A percentile compares a stretch with the other conserved stretches of the same genome.
Conservation (phyloP, 2,888 invertebrate species). For the Spicauda simplicius region DNA sequence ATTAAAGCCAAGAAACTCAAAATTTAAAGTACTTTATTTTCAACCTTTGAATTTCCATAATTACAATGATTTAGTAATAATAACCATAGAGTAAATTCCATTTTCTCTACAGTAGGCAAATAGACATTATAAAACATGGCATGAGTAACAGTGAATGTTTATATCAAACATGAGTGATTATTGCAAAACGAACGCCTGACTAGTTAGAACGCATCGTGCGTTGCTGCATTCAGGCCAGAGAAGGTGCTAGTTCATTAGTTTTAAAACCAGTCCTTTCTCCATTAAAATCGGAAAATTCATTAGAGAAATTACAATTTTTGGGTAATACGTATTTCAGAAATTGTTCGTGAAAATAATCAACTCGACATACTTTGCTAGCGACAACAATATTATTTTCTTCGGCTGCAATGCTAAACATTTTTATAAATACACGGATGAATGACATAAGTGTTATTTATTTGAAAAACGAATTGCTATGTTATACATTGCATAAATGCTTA, state of each 20-base stretch:
- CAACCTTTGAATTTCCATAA: not conserved
- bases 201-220: constrained; percentile 2
- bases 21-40: too few relatives aligned
- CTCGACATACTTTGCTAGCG: too few relatives aligned
- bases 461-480: too few relatives aligned
- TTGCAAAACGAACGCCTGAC: constrained; percentile 17
- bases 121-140: constrained; percentile 1
- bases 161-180: not conserved
- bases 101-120: constrained; percentile 3
- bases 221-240: constrained; percentile 25
- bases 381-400: too few relatives aligned
- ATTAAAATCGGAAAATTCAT: not conserved
- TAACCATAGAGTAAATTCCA: constrained; percentile 11
- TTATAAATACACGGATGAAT: too few relatives aligned
- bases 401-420: too few relatives aligned
- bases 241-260: constrained; percentile 7
- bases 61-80: not conserved
- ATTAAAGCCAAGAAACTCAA: too few relatives aligned
- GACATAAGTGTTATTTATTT: too few relatives aligned
- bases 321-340: too few relatives aligned
- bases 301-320: too few relatives aligned
- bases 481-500: too few relatives aligned
- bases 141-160: constrained; percentile 17
- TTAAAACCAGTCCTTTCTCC: not conserved
- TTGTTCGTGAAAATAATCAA: too few relatives aligned